A percentile compares a stretch with the other conserved stretches of the same genome.
These are phyloP conservation scores for Centrocercus urophasianus DNA, from an alignment of 2,113 vertebrate species.

Conservation along the genomic window DNA sequence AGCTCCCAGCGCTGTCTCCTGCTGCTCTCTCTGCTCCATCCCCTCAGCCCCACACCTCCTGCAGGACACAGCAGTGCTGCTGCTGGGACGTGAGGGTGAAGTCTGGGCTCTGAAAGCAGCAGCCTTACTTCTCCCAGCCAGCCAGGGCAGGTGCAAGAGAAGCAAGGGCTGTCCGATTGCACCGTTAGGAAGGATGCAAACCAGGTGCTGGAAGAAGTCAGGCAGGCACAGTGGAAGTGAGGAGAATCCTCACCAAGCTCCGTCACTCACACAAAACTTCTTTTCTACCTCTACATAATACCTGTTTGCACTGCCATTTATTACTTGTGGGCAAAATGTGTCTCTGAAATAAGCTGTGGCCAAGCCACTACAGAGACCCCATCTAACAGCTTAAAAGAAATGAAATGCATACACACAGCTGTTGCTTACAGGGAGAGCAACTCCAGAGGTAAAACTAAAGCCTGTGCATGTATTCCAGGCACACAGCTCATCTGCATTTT, in stretches of 20 bases:
- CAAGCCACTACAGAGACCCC: neutral
- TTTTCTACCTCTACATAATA: neutral
- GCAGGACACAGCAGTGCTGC: no score
- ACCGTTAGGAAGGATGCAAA: neutral
- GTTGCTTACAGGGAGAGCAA: neutral
- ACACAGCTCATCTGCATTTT: neutral
- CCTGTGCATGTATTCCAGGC: neutral
- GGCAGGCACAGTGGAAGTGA: neutral
- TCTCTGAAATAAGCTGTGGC: neutral
- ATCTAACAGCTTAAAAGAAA: neutral
- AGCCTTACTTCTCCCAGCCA: accelerated
- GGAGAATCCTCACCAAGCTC: neutral
- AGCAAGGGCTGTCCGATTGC: neutral
- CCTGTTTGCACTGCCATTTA: no score
- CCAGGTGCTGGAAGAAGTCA: neutral
- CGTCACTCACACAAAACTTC: accelerated
- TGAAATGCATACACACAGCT: accelerated
- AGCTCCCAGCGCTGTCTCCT: neutral
- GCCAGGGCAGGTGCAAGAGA: neutral
- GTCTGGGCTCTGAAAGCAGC: neutral
- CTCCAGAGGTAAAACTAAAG: neutral
- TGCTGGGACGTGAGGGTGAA: no score
- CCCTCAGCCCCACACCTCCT: no score
- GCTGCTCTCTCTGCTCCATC: neutral
- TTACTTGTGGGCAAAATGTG: accelerated